Conservation (phyloP, 2,113 vertebrate species). For the Callocephalon fimbriatum region DNA sequence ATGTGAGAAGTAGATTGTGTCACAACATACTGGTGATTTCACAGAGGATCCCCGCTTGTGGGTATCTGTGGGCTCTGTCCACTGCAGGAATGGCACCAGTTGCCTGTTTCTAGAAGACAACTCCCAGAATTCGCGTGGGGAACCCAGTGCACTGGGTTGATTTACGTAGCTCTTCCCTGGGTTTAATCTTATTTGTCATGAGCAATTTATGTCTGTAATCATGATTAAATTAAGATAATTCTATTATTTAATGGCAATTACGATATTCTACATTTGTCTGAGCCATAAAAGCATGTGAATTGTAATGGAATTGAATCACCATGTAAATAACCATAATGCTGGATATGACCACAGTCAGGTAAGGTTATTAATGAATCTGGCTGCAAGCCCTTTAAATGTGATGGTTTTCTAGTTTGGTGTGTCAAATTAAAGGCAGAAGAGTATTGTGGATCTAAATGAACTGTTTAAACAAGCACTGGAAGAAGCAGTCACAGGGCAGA, state of each 20-base stretch:
- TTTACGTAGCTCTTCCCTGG: neutral
- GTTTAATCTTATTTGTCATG: constrained; percentile 11
- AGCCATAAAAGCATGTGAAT: neutral
- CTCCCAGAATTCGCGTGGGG: neutral
- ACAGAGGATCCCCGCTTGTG: neutral
- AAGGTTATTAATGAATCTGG: neutral
- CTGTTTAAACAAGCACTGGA: neutral
- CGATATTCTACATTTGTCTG: neutral
- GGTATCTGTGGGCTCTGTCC: neutral
- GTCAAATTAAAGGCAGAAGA: neutral
- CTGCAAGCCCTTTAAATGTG: neutral
- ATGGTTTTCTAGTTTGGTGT: neutral
- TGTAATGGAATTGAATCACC: neutral
- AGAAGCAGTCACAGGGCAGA: neutral
- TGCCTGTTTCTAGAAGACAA: neutral
- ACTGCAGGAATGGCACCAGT: neutral
- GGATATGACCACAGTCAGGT: neutral
- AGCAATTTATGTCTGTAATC: neutral
- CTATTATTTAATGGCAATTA: neutral
- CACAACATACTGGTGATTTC: neutral
- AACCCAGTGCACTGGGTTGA: neutral
- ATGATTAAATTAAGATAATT: constrained; percentile 34
- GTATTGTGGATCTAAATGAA: neutral
- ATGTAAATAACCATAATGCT: neutral
- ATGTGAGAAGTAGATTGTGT: neutral